These are phyloP conservation scores for Macrocentrus cingulum DNA, from an alignment of 1,140 invertebrate species.

Conservation along the genomic window DNA sequence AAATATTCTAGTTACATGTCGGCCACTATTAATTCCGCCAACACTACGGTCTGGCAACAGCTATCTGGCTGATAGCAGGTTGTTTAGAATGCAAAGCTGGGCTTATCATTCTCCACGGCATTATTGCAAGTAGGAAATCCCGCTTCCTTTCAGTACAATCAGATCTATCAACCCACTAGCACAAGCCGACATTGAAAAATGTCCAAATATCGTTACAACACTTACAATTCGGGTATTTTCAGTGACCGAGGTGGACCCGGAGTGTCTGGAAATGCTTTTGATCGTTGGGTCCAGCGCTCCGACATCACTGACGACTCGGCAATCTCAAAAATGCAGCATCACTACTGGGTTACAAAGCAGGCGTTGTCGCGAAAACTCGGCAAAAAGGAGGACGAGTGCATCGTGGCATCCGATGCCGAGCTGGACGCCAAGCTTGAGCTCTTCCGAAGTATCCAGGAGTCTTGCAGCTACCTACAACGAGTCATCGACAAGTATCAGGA, in stretches of 20 bases:
- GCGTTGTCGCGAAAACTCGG: slow-evolving; percentile 91
- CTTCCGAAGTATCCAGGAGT: slow-evolving; percentile 93
- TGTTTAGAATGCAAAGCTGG: slow-evolving; percentile 1
- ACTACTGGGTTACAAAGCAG: slow-evolving; percentile 98
- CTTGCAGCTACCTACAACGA: slow-evolving; percentile 84
- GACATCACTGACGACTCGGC: slow-evolving; percentile 48
- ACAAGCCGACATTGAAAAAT: neutral
- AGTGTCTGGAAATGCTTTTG: slow-evolving; percentile 42
- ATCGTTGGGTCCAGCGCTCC: slow-evolving; percentile 43
- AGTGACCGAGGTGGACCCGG: slow-evolving; percentile 39
- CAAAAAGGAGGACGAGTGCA: slow-evolving; percentile 96
- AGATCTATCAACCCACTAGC: neutral
- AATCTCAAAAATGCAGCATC: slow-evolving; percentile 86
- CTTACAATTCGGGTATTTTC: slow-evolving; percentile 9
- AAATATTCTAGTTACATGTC: neutral
- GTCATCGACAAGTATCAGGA: slow-evolving; percentile 95
- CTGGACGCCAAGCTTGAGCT: slow-evolving; percentile 96
- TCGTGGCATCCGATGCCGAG: slow-evolving; percentile 93
- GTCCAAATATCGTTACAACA: neutral
- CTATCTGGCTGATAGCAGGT: neutral
- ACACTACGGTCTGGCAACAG: neutral
- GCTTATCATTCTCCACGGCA: slow-evolving; percentile 1
- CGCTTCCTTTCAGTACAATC: neutral
- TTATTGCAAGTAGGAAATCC: neutral
- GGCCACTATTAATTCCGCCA: too few relatives aligned